Base-by-base conservation (phyloP, 2,113 vertebrate genomes). In the Pimephales promelas region DNA sequence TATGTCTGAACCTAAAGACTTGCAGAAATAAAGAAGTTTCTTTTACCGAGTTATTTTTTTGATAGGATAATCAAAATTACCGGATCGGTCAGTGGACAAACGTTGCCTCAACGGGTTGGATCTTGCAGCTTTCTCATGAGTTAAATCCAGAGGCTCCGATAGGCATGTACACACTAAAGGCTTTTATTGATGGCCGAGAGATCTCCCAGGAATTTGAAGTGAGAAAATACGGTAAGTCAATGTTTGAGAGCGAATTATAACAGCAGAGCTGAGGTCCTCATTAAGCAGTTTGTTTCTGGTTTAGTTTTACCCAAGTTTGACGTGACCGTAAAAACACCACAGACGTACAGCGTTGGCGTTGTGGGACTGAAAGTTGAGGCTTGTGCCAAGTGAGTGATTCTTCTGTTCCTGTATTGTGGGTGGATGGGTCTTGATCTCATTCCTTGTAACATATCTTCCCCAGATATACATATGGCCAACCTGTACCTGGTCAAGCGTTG, bases 281-380 rank as follows among this genome's bases (percentile, higher is more conserved):
- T 2, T 31, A 71, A 9, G 8, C 7, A 9, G 36, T 9, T 40
- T 40, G 13, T 54, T 54, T 75, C 16, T 66, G 54, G 9, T 74
- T 24, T 75, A 93, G 93, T 92, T 90, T 85, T 93, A 66, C 92
- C 93, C 3, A 93, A 89, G 89, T 94, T 93, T 87, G 89, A 91
- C 0, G 43, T 90, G 3, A 88, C 64, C 10, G 0, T 91, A 62
- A 75, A 74, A 0, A 22, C 13, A 13, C 7, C 81, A 2, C 28
- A 85, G 10, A 59, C 88, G 86, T 75, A 88, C 5, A 90, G 78
- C 14, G 75, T 92, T 40, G 78, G 0, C 0, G 83, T 88, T 8
- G 74, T 88, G 3, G 86, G 87, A 31, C 24, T 92, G 28, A 66
- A 83, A 36, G 47, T 80, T 26, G 73, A 87, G 75, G 79, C 89